Evolutionary conservation across 1,140 invertebrate species (phyloP).

Genomic region (Pogonomyrmex californicus): DNA sequence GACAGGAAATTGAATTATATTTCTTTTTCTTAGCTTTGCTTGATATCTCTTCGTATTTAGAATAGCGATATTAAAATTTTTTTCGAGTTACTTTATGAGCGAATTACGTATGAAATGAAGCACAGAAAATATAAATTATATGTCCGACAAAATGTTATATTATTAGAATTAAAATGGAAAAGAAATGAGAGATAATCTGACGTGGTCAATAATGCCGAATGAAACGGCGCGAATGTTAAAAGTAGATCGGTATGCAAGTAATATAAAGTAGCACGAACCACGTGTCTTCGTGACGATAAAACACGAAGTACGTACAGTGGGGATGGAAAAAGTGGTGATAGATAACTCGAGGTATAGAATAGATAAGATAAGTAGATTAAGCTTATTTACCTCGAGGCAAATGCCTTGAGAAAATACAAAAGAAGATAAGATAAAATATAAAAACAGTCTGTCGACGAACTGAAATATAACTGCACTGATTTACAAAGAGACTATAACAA

Average conservation of each 20-base stretch:
- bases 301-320: background rate
- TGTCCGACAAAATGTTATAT: background rate
- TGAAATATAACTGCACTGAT: background rate
- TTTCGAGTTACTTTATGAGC: background rate
- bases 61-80: background rate
- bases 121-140: background rate
- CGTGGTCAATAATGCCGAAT: background rate
- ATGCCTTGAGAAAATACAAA: background rate
- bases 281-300: constrained; percentile 48
- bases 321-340: constrained; percentile 12
- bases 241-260: constrained; percentile 44
- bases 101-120: background rate
- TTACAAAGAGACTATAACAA: too few relatives aligned
- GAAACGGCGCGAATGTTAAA: constrained; percentile 26
- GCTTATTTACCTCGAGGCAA: constrained; percentile 34
- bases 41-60: background rate
- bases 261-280: constrained; percentile 50
- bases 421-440: background rate
- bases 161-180: background rate
- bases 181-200: background rate
- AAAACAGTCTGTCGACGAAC: too few relatives aligned
- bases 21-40: background rate
- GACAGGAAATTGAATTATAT: background rate
- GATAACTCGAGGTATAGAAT: constrained; percentile 4
- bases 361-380: constrained; percentile 45